Evolutionary conservation across 1,140 invertebrate genomes (phyloP).

Genomic region (Drosophila lini): DNA sequence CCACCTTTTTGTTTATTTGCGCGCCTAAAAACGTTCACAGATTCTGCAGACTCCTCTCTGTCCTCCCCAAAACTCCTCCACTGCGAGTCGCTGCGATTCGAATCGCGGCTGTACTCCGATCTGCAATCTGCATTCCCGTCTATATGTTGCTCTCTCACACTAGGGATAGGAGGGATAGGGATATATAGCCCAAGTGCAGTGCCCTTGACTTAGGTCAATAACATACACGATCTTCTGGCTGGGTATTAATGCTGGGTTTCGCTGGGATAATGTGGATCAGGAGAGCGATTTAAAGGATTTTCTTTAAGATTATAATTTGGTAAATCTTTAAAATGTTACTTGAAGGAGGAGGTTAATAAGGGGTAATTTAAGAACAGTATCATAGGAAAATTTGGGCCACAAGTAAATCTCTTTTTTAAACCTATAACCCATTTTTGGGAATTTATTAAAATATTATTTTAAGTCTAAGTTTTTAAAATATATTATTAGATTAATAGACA

Average conservation of each 20-base stretch:
- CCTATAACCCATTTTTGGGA: not conserved
- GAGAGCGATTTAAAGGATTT: not conserved
- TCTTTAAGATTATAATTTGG: not conserved
- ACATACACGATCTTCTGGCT: conserved; percentile 14
- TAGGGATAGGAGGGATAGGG: not conserved
- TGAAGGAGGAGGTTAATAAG: not conserved
- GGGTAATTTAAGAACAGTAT: not conserved
- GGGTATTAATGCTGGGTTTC: not conserved
- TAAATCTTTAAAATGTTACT: not conserved
- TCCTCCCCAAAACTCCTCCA: conserved; percentile 2
- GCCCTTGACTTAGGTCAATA: conserved; percentile 73
- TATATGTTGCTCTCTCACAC: conserved; percentile 21
- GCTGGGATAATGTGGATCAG: not conserved
- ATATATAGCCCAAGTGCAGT: conserved; percentile 45
- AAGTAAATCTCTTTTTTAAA: not conserved
- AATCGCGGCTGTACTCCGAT: conserved; percentile 41
- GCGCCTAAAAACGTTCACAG: conserved; percentile 54
- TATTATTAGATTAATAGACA: no score
- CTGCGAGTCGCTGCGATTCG: conserved; percentile 25
- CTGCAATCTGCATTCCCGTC: conserved; percentile 42
- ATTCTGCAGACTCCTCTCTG: conserved; percentile 3
- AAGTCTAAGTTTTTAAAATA: not conserved
- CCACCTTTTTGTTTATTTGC: conserved; percentile 53
- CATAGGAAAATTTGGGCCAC: not conserved
- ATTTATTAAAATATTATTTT: no score